These are phyloP conservation scores for Sarcophilus harrisii DNA, from an alignment of 2,797 vertebrate species.

Conservation along the genomic window DNA sequence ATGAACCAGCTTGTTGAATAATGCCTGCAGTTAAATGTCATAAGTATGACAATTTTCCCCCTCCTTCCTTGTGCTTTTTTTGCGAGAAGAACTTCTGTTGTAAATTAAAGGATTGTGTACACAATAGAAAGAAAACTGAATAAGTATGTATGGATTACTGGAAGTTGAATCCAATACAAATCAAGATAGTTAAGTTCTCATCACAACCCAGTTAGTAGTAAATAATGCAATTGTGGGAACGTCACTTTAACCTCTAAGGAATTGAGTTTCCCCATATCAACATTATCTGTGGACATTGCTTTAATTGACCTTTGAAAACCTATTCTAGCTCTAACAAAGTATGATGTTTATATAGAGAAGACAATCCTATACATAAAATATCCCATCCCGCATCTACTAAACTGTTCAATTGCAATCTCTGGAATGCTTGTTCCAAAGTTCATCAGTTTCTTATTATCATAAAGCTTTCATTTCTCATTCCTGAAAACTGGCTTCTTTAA, in stretches of 20 bases:
- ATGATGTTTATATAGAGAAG: background rate
- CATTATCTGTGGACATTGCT: background rate
- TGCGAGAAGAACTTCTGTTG: background rate
- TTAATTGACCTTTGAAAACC: background rate
- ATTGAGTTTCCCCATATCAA: background rate
- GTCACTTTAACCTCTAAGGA: no score
- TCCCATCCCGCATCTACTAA: background rate
- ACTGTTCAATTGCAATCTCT: background rate
- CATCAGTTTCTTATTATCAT: background rate
- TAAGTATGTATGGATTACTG: background rate
- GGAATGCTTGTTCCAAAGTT: background rate
- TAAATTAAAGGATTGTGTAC: background rate
- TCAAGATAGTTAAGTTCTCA: background rate
- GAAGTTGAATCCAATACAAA: background rate
- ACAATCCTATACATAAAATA: background rate
- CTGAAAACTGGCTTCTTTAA: background rate
- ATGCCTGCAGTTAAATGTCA: slow-evolving; percentile 5
- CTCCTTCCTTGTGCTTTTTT: background rate
- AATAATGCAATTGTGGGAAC: background rate
- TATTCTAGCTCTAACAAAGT: background rate
- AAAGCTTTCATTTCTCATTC: background rate
- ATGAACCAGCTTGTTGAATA: background rate
- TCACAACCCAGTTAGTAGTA: background rate
- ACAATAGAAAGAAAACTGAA: background rate
- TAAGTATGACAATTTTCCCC: background rate